Conservation (phyloP, 1,140 invertebrate species). For the Lucilia sericata region DNA sequence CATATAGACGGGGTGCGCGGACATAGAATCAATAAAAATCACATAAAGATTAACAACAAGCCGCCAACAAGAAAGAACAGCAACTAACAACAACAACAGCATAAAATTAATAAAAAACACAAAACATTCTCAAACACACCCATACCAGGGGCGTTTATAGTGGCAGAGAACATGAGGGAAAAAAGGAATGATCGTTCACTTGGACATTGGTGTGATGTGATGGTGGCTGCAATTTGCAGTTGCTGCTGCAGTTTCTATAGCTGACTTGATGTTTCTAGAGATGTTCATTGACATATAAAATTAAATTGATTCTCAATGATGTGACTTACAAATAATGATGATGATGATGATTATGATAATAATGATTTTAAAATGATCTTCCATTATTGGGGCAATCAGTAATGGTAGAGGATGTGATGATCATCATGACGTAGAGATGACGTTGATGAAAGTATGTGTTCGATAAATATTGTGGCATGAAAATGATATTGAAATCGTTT, state of each 20-base stretch:
- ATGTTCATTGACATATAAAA: not conserved
- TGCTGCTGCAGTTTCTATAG: not conserved
- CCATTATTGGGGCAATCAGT: no score
- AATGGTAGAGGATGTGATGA: no score
- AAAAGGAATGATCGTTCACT: not conserved
- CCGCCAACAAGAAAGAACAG: not conserved
- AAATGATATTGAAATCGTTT: no score
- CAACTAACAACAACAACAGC: not conserved
- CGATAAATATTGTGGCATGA: no score
- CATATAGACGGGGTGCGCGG: not conserved
- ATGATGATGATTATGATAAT: not conserved
- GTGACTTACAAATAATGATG: no score
- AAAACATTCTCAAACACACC: not conserved
- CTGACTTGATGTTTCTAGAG: not conserved
- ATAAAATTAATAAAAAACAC: not conserved
- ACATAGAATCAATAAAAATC: not conserved
- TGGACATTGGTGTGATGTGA: not conserved
- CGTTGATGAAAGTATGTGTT: no score
- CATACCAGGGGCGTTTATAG: not conserved
- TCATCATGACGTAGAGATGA: no score
- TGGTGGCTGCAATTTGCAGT: not conserved
- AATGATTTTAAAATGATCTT: no score
- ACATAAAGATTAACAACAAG: slow-evolving; percentile 12
- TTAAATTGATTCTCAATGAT: not conserved
- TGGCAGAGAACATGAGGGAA: not conserved